Percentiles rank a stretch among this genome's conserved stretches.
Conservation (phyloP, 2,113 vertebrate genomes). For the Phalacrocorax pelagicus region DNA sequence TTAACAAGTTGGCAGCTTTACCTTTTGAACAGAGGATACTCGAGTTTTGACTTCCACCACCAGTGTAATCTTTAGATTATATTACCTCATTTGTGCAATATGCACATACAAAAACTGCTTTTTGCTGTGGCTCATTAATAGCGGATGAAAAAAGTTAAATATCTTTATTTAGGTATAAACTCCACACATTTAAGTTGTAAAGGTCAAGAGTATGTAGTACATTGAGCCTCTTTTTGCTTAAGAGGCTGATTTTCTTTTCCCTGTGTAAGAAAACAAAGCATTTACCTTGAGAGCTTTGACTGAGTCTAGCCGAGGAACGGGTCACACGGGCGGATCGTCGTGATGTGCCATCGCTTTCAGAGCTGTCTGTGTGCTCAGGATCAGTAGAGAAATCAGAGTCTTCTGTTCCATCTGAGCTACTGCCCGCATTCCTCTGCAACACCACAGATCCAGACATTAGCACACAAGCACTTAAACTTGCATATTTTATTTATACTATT, state of each 20-base stretch:
- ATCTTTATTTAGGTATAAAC: background rate
- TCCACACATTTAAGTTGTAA: background rate
- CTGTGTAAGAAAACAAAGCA: background rate
- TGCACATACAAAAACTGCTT: background rate
- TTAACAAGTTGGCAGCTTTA: background rate
- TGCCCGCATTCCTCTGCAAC: conserved; percentile 91
- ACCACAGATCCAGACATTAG: conserved; percentile 49
- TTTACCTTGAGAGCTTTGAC: conserved; percentile 96
- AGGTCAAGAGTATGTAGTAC: background rate
- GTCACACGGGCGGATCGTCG: conserved; percentile 90
- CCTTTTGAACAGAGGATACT: background rate
- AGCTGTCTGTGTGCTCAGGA: conserved; percentile 95
- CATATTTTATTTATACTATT: background rate
- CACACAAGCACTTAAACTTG: background rate
- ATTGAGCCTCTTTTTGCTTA: background rate
- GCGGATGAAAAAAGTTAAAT: background rate
- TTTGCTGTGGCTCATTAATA: background rate
- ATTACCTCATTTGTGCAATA: background rate
- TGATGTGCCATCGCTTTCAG: conserved; percentile 90
- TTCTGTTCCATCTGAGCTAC: conserved; percentile 95
- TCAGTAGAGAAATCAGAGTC: conserved; percentile 98
- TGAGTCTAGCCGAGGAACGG: conserved; percentile 92
- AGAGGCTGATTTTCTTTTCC: background rate
- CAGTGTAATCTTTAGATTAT: background rate
- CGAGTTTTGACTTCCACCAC: background rate